Base-by-base conservation (phyloP, 2,113 vertebrate species). In the Tympanuchus pallidicinctus region DNA sequence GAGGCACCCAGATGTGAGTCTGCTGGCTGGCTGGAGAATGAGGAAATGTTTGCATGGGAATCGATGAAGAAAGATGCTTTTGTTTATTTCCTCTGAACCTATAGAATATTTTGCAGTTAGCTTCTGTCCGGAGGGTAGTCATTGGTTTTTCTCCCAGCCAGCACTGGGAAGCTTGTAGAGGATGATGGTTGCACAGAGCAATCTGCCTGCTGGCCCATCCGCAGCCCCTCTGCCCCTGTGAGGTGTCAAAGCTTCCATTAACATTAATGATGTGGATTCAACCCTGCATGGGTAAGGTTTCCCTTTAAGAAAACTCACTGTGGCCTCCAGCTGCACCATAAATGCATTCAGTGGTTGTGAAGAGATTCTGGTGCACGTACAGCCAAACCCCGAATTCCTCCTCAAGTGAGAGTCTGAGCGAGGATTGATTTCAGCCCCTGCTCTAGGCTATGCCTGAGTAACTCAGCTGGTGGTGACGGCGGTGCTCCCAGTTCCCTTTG, bases 331-430 rank as follows among this genome's bases (percentile, higher is more conserved):
- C 94, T 91, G 60, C 85, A 83, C 75, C 57, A 48, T 72, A 95
- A 94, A 96, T 75, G 48, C 65, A 67, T 94, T 95, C 86, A 72
- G 91, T 86, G 91, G 82, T 95, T 88, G 69, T 93, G 89, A 94
- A 94, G 82, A 30, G 94, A 94, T 91, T 88, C 95, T 94, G 86
- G 61, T 91, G 52, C 48, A 72, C 0, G 1, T 69, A 75, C 82
- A 84, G 91, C 89, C 91, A 97, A 96, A 96, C 71, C 90, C 86
- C 61, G 76, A 93, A 95, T 82, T 97, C 93, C 82, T 95, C 91
- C 80, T 96, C 80, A 11, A 94, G 70, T 84, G 43, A 94, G 89
- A 82, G 90, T 91, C 93, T 82, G 82, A 36, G 61, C 65, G 70
- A 94, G 94, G 96, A 88, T 42, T 90, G 86, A 81, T 86, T 96